Evolutionary conservation across 2,888 invertebrate species (phyloP).

Genomic region (Phaedon cochleariae): DNA sequence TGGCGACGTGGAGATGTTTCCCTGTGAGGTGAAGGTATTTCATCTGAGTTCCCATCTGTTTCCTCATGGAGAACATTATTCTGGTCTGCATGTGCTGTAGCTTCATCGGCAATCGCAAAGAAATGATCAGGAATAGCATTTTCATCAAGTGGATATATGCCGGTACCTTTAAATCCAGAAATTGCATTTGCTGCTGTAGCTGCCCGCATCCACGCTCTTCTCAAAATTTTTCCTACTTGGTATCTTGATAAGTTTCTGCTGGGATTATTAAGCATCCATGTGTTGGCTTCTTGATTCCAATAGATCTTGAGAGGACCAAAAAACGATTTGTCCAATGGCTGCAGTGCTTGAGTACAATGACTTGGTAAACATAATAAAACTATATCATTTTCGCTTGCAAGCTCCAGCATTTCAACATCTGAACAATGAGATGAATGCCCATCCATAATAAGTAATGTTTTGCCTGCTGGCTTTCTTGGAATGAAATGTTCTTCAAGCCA

Average conservation of each 20-base stretch:
- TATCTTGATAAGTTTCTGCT: background rate
- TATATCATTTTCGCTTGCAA: background rate
- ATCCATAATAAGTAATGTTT: background rate
- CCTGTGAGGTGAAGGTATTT: no score
- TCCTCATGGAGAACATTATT: no score
- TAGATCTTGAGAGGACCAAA: background rate
- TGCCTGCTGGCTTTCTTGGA: constrained; percentile 2
- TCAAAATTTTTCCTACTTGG: background rate
- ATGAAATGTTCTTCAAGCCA: constrained; percentile 7
- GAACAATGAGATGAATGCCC: constrained; percentile 4
- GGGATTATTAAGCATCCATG: no score
- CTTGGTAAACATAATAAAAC: background rate
- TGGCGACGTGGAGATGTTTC: no score
- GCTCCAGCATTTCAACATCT: constrained; percentile 4
- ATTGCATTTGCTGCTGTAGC: background rate
- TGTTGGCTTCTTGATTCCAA: background rate
- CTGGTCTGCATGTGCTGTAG: no score
- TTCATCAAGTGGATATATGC: background rate
- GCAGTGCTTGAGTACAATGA: constrained; percentile 17
- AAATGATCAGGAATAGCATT: no score
- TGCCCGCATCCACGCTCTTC: background rate
- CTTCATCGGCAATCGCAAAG: no score
- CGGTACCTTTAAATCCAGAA: constrained; percentile 1
- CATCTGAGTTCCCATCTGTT: no score
- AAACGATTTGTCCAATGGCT: constrained; percentile 5